These are phyloP conservation scores for Eristalinus aeneus DNA, from an alignment of 2,888 invertebrate genomes.

Conservation along the genomic window DNA sequence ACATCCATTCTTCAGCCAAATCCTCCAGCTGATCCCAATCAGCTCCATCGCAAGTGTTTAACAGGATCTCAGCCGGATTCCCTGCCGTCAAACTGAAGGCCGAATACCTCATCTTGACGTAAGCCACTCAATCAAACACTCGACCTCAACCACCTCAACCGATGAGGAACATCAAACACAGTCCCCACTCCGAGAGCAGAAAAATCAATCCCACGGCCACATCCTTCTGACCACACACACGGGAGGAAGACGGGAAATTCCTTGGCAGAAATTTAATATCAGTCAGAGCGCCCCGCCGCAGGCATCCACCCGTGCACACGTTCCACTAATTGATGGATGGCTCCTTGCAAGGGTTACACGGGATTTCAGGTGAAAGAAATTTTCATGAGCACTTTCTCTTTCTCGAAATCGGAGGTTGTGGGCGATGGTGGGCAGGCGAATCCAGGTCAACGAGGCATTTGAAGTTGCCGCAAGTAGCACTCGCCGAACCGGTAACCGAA, in stretches of 20 bases:
- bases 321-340: slow-evolving; percentile 48
- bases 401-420: neutral
- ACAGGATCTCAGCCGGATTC: neutral
- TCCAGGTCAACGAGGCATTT: slow-evolving; percentile 29
- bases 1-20: neutral
- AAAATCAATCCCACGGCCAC: neutral
- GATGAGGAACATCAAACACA: neutral
- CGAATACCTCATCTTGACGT: neutral
- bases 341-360: slow-evolving; percentile 39
- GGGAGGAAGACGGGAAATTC: slow-evolving; percentile 9
- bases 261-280: slow-evolving; percentile 53
- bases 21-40: neutral
- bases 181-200: neutral
- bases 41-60: neutral
- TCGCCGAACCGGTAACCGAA: slow-evolving; percentile 25
- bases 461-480: slow-evolving; percentile 13
- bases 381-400: slow-evolving; percentile 31
- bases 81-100: neutral
- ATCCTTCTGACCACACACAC: neutral
- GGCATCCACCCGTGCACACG: slow-evolving; percentile 8
- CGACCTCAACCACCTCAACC: neutral
- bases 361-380: neutral
- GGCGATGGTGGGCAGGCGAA: neutral
- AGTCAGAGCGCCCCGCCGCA: slow-evolving; percentile 31
- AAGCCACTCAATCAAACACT: neutral